Percentiles rank a stretch among this genome's conserved stretches.
These are phyloP conservation scores for Drosophila orosa DNA, from an alignment of 1,140 invertebrate species.

Conservation along the genomic window DNA sequence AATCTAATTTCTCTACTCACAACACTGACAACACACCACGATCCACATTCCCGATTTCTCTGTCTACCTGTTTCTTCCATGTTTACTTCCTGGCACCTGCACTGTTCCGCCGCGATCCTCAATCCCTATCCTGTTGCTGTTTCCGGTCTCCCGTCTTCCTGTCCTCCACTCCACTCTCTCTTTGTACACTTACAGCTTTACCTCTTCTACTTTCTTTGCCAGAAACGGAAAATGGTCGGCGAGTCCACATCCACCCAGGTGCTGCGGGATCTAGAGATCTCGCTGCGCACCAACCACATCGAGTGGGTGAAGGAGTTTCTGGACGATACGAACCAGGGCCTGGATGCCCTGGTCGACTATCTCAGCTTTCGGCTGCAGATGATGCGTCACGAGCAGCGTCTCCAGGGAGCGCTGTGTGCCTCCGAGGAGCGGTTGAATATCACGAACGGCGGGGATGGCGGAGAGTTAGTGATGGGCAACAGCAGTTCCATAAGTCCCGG, in stretches of 20 bases:
- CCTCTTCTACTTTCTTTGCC: conserved; percentile 86
- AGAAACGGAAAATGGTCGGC: conserved; percentile 98
- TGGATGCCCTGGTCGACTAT: conserved; percentile 99
- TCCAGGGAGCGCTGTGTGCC: conserved; percentile 89
- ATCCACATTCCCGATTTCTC: conserved; percentile 11
- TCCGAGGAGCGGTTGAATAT: conserved; percentile 87
- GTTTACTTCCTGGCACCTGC: conserved; percentile 49
- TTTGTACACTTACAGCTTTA: conserved; percentile 84
- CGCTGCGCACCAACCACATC: conserved; percentile 98
- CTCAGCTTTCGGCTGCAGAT: conserved; percentile 96
- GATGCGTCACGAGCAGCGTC: conserved; percentile 94
- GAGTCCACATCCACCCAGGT: conserved; percentile 99
- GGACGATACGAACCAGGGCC: conserved; percentile 96
- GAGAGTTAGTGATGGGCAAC: conserved; percentile 48
- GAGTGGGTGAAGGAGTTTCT: conserved; percentile 99
- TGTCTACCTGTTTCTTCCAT: conserved; percentile 12
- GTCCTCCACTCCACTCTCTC: conserved; percentile 37
- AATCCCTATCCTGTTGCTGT: conserved; percentile 25
- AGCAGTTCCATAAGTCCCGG: conserved; percentile 65
- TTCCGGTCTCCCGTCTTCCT: conserved; percentile 27
- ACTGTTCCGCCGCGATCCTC: conserved; percentile 28
- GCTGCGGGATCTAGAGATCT: conserved; percentile 98
- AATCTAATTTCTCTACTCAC: conserved; percentile 81
- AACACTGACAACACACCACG: conserved; percentile 68
- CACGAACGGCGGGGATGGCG: conserved; percentile 59